These are phyloP conservation scores for Pygocentrus nattereri DNA, from an alignment of 2,797 vertebrate species.

Conservation along the genomic window DNA sequence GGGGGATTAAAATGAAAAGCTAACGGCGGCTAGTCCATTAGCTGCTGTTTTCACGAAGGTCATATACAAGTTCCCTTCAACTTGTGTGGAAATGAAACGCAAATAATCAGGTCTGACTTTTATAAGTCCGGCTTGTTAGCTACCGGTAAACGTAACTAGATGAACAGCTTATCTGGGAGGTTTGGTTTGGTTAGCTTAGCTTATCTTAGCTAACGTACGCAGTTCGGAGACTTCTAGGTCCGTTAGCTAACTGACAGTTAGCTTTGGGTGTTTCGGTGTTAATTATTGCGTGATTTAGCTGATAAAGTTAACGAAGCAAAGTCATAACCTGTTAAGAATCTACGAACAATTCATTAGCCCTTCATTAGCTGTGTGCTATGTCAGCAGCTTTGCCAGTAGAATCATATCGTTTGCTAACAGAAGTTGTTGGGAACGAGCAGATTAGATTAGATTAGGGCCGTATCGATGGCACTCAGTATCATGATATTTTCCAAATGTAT, in stretches of 20 bases:
- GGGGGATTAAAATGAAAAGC: too few relatives aligned
- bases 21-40: background rate
- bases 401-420: background rate
- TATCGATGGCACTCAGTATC: background rate
- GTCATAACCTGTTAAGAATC: too few relatives aligned
- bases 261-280: background rate
- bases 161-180: slow-evolving; percentile 43
- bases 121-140: too few relatives aligned
- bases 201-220: slow-evolving; percentile 55
- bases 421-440: background rate
- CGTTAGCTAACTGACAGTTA: slow-evolving; percentile 23
- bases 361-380: background rate
- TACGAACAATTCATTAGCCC: background rate
- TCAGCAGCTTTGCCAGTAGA: too few relatives aligned
- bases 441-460: background rate
- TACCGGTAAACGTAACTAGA: background rate
- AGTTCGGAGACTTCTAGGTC: slow-evolving; percentile 9
- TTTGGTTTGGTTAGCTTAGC: slow-evolving; percentile 39
- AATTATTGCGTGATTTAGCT: background rate
- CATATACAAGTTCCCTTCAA: background rate
- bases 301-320: too few relatives aligned
- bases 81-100: background rate
- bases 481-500: background rate
- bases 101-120: background rate
- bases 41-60: background rate